Percentiles rank a stretch among this genome's conserved stretches.
Conservation (phyloP, 1,140 invertebrate species). For the Aphelinus atriplicis region DNA sequence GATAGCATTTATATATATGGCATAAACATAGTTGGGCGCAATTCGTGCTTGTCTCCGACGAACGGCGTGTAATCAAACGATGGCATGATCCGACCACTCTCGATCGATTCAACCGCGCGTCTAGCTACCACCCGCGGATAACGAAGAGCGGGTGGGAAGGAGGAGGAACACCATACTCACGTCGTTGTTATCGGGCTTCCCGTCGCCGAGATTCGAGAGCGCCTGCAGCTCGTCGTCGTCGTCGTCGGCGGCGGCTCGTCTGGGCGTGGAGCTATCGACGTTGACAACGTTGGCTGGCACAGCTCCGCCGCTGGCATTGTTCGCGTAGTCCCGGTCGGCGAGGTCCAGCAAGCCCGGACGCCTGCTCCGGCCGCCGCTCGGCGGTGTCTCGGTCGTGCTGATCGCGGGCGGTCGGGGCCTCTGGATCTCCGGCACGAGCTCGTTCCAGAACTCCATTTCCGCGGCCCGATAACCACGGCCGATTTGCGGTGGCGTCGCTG, state of each 20-base stretch:
- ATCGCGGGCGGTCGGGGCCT: constrained; percentile 60
- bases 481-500: constrained; percentile 75
- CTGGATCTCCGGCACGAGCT: constrained; percentile 72
- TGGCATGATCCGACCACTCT: too few relatives aligned
- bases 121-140: not conserved
- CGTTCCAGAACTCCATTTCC: constrained; percentile 80
- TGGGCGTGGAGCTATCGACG: constrained; percentile 21
- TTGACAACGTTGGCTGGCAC: constrained; percentile 30
- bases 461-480: constrained; percentile 72
- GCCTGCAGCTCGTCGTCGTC: not conserved
- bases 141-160: not conserved
- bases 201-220: not conserved
- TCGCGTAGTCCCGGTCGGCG: constrained; percentile 50
- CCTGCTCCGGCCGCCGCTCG: constrained; percentile 39
- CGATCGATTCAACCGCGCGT: too few relatives aligned
- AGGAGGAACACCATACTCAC: constrained; percentile 5
- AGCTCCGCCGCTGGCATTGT: constrained; percentile 37
- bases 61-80: too few relatives aligned
- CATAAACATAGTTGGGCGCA: too few relatives aligned
- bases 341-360: constrained; percentile 52
- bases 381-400: constrained; percentile 25
- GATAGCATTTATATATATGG: too few relatives aligned
- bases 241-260: constrained; percentile 4
- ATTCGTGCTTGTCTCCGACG: too few relatives aligned
- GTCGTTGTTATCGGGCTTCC: not conserved